Percentiles rank a stretch among this genome's conserved stretches.
These are phyloP conservation scores for Sinella curviseta DNA, from an alignment of 1,140 invertebrate genomes.

Conservation along the genomic window DNA sequence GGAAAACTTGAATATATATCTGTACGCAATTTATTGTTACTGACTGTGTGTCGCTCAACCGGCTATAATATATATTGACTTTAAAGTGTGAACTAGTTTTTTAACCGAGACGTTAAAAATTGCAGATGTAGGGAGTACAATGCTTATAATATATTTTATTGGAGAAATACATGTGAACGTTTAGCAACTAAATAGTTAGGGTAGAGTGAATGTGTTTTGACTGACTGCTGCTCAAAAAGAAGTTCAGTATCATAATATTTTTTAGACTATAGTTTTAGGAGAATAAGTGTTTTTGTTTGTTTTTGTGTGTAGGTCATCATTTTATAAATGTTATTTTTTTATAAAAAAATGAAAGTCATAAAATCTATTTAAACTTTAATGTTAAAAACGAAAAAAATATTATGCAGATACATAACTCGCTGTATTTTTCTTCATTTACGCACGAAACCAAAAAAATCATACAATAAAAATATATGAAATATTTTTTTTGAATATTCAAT, in stretches of 20 bases:
- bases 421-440: not conserved
- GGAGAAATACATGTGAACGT: too few relatives aligned
- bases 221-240: constrained; percentile 18
- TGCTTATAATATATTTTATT: too few relatives aligned
- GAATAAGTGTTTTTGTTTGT: not conserved
- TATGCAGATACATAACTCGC: not conserved
- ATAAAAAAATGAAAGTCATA: constrained; percentile 4
- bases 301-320: not conserved
- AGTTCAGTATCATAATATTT: not conserved
- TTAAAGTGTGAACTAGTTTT: too few relatives aligned
- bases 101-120: too few relatives aligned
- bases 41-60: constrained; percentile 14
- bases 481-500: too few relatives aligned
- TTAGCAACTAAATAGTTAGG: not conserved
- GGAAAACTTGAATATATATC: too few relatives aligned
- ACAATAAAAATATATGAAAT: not conserved
- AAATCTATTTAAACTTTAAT: constrained; percentile 18
- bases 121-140: too few relatives aligned
- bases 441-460: not conserved
- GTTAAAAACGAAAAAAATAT: not conserved
- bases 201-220: not conserved
- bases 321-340: constrained; percentile 4
- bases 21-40: too few relatives aligned
- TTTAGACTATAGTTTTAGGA: not conserved
- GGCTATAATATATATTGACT: too few relatives aligned